These are phyloP conservation scores for Eueides isabella DNA, from an alignment of 1,140 invertebrate species.

Conservation along the genomic window DNA sequence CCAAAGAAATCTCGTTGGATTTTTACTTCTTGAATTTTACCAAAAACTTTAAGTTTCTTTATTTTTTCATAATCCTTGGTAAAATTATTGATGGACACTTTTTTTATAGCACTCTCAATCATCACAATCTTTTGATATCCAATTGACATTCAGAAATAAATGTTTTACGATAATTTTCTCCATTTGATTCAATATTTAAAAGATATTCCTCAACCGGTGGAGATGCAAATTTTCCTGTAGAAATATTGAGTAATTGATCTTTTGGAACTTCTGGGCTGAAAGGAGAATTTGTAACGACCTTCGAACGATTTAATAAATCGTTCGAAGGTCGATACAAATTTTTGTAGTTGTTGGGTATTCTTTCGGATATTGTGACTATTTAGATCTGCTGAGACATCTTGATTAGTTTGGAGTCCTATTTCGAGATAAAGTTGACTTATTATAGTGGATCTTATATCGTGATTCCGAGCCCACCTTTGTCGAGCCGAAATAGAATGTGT, in stretches of 20 bases:
- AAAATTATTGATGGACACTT: no score
- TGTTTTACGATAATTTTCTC: not conserved
- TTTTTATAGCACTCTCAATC: no score
- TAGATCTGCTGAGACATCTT: slow-evolving; percentile 47
- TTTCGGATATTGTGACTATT: slow-evolving; percentile 24
- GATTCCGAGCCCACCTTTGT: not conserved
- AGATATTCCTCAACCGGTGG: slow-evolving; percentile 7
- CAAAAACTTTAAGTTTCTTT: slow-evolving; percentile 25
- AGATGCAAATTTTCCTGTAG: not conserved
- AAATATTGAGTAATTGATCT: slow-evolving; percentile 24
- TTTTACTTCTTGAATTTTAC: slow-evolving; percentile 28
- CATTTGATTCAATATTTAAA: no score
- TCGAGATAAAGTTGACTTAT: no score
- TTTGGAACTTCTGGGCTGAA: slow-evolving; percentile 30
- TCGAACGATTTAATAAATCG: slow-evolving; percentile 32
- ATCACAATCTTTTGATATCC: slow-evolving; percentile 28
- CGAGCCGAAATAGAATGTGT: no score
- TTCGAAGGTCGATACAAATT: slow-evolving; percentile 29
- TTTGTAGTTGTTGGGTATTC: slow-evolving; percentile 20
- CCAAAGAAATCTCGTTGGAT: slow-evolving; percentile 28
- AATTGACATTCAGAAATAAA: slow-evolving; percentile 30
- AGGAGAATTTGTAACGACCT: no score
- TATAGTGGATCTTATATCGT: slow-evolving; percentile 17
- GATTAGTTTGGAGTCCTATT: slow-evolving; percentile 24
- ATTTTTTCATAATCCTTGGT: slow-evolving; percentile 29